phyloP scores from a whole-genome alignment of 2,888 invertebrate genomes.

The Cephus pulcher region DNA sequence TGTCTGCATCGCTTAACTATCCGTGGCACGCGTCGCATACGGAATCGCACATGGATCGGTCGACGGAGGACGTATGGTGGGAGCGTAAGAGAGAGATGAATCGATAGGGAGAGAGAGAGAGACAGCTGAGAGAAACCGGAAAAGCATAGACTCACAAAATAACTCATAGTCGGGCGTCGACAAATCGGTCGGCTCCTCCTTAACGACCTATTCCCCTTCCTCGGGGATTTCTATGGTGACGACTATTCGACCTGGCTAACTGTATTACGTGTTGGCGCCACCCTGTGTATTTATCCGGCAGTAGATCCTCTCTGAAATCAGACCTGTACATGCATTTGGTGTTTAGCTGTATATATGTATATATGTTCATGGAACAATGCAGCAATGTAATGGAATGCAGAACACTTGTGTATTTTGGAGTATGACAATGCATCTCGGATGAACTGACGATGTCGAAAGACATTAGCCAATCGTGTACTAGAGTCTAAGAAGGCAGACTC shows the following conservation, averaged over 20 bases:
- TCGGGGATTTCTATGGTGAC: neutral
- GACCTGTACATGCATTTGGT: neutral
- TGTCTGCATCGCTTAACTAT: slow-evolving; percentile 54
- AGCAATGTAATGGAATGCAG: too few species aligned
- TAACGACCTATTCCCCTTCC: slow-evolving; percentile 4
- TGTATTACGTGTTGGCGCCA: slow-evolving; percentile 2
- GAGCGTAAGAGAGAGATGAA: neutral
- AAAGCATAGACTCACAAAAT: neutral
- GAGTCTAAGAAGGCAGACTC: neutral
- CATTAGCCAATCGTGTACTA: neutral
- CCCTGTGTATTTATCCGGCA: neutral
- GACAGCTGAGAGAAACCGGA: neutral
- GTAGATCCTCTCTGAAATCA: neutral
- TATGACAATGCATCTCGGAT: neutral
- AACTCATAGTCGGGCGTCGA: neutral
- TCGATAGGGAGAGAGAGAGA: neutral
- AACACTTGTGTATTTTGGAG: neutral
- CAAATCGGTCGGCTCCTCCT: neutral
- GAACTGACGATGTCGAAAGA: neutral
- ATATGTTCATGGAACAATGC: neutral
- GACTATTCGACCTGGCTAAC: neutral
- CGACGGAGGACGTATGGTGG: neutral
- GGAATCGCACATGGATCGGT: slow-evolving; percentile 29
- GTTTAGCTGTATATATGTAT: too few species aligned
- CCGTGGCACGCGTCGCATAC: slow-evolving; percentile 46